Conservation (phyloP, 2,888 invertebrate genomes). For the Caenorhabditis japonica region DNA sequence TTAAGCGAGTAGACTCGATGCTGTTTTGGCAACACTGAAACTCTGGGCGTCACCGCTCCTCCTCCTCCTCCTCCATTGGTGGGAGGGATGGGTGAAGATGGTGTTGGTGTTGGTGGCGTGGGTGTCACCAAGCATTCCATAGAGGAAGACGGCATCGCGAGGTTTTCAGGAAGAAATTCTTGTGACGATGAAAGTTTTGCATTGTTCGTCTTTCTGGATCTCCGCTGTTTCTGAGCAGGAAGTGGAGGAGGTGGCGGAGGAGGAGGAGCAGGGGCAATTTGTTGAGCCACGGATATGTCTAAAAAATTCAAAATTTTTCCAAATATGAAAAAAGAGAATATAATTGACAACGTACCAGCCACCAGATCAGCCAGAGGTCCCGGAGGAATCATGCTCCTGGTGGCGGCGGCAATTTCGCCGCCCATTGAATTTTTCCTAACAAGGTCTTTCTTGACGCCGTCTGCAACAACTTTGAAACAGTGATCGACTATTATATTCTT, state of each 20-base stretch:
- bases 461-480: constrained; percentile 1
- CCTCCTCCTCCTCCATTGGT: not conserved
- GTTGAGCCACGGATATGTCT: not conserved
- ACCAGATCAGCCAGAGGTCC: constrained; percentile 12
- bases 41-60: not conserved
- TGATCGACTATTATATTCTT: no score
- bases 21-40: not conserved
- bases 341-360: not conserved
- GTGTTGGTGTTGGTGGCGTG: not conserved
- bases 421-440: not conserved
- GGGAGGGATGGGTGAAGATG: not conserved
- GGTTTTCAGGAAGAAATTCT: no score
- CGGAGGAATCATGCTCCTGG: not conserved
- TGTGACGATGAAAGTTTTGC: no score
- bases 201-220: no score
- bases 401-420: not conserved
- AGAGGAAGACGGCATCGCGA: no score
- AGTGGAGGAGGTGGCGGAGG: no score
- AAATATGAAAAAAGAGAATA: no score
- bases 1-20: constrained; percentile 1
- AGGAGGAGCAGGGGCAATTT: not conserved
- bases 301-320: no score
- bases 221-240: no score
- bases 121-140: not conserved
- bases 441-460: constrained; percentile 8